Evolutionary conservation across 2,797 vertebrate genomes (phyloP).

Genomic region (Characodon lateralis): DNA sequence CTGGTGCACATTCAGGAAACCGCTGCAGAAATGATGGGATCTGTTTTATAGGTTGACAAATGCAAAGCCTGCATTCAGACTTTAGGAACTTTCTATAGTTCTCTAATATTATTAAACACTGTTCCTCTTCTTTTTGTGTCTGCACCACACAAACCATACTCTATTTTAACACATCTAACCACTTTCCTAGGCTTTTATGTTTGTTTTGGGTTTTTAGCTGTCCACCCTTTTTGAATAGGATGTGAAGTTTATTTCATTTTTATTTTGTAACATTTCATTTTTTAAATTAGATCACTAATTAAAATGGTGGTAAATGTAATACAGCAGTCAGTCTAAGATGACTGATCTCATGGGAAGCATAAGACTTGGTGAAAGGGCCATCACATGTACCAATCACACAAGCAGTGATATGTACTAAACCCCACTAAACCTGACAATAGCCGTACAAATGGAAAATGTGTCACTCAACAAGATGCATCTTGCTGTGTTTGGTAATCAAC

Average conservation of each 20-base stretch:
- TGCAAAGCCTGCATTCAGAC: background rate
- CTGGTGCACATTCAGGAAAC: background rate
- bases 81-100: background rate
- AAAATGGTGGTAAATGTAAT: background rate
- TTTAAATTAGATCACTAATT: background rate
- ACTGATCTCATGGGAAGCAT: background rate
- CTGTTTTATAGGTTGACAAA: background rate
- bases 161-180: background rate
- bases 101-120: background rate
- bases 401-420: background rate
- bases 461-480: background rate
- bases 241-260: background rate
- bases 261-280: background rate
- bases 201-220: background rate
- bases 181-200: background rate
- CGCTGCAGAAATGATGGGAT: background rate
- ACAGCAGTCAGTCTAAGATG: background rate
- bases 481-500: background rate
- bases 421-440: background rate
- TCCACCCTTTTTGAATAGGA: background rate
- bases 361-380: background rate
- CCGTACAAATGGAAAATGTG: background rate
- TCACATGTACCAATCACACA: background rate
- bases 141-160: background rate
- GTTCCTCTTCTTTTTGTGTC: slow-evolving; percentile 4